Percentiles rank a stretch among this genome's conserved stretches.
phyloP scores from a whole-genome alignment of 2,888 invertebrate species.

The Papilio demoleus region DNA sequence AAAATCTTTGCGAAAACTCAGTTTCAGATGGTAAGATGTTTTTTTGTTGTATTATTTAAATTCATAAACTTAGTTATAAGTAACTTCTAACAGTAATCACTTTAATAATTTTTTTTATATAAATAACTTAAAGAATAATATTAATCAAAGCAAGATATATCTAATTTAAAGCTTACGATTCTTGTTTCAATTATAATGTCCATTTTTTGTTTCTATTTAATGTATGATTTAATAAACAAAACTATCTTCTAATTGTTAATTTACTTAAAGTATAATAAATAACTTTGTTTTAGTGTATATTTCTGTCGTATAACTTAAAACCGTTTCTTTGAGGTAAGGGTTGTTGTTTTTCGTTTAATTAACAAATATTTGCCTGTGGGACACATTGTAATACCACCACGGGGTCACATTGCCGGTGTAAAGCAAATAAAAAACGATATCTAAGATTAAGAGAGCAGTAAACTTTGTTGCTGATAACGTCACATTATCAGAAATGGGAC shows the following conservation, averaged over 20 bases:
- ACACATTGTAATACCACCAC: slow-evolving; percentile 51
- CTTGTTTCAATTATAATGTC: slow-evolving; percentile 20
- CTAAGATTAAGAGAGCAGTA: slow-evolving; percentile 68
- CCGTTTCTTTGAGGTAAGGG: background rate
- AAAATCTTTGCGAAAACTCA: slow-evolving; percentile 55
- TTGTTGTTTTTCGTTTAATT: slow-evolving; percentile 42
- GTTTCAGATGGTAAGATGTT: slow-evolving; percentile 61
- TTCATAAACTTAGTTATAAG: slow-evolving; percentile 23
- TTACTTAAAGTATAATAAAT: background rate
- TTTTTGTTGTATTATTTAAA: slow-evolving; percentile 41
- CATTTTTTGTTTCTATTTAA: background rate
- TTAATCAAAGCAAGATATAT: no score
- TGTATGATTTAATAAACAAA: background rate
- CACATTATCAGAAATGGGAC: slow-evolving; percentile 59
- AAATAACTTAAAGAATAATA: no score
- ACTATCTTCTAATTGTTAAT: background rate
- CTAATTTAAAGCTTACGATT: background rate
- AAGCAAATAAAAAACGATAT: slow-evolving; percentile 67
- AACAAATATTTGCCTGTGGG: slow-evolving; percentile 52
- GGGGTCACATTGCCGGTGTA: slow-evolving; percentile 59
- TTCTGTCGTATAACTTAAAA: slow-evolving; percentile 10
- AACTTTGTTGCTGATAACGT: slow-evolving; percentile 58
- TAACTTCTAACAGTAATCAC: no score
- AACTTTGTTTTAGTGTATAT: slow-evolving; percentile 3
- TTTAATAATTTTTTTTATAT: no score